Base-by-base conservation (phyloP, 2,113 vertebrate species). In the Nesogale talazaci region DNA sequence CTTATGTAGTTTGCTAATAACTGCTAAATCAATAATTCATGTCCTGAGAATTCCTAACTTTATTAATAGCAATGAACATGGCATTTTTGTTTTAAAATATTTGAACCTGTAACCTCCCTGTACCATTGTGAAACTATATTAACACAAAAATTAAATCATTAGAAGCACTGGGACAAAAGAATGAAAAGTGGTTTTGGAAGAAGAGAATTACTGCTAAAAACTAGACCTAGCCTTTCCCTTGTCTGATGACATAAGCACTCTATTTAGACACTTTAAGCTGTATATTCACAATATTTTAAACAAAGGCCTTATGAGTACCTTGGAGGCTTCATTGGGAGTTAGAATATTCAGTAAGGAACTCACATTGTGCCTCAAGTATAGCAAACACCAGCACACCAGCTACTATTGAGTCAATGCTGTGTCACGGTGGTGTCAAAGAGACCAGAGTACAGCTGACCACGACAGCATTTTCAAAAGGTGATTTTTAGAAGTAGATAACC, bases 51-150 rank as follows among this genome's bases (percentile, higher is more conserved):
- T 86, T 94, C 19, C 80, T 77, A 27, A 70, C 63, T 67, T 59
- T 86, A 76, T 89, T 86, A 80, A 89, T 23, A 61, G 10, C 12
- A 94, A n/a, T 72, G 67, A 0, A 61, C 2, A 72, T 29, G 15
- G 19, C 31, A 75, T 61, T 27, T 1, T 19, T 46, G 67, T 2
- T 88, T 46, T 88, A 96, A 93, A 94, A 88, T 80, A 92, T 72
- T 61, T 83, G 3, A 4, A 86, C 59, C 16, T 82, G 19, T 61
- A 76, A 83, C 6, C 3, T 79, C 23, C 27, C 27, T 81, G 3
- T 69, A 69, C 10, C 63, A 56, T 6, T 52, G 38, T 74, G 46
- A 87, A 87, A 86, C 20, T 89, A 52, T 83, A 63, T 70, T 67
- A 94, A 59, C 17, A 34, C 52, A 89, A 80, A 92, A 52, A 23